Conservation (phyloP, 2,113 vertebrate species). For the Cyrtonyx montezumae region DNA sequence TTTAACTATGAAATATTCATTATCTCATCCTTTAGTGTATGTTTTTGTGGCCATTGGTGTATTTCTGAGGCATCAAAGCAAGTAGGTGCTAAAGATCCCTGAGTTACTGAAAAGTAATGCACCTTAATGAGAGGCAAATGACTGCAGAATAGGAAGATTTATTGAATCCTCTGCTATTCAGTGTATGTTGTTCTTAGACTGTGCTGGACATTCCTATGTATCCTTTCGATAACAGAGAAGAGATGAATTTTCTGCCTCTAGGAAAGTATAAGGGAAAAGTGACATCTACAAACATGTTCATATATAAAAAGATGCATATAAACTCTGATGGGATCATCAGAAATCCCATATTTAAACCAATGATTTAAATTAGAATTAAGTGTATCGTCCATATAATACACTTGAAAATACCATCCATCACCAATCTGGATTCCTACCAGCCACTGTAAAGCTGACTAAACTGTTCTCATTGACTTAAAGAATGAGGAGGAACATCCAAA, state of each 20-base stretch:
- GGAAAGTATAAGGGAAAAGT: slow-evolving; percentile 13
- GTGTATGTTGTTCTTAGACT: background rate
- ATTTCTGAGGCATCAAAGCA: background rate
- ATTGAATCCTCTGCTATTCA: background rate
- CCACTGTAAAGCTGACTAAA: background rate
- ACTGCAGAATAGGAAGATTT: background rate
- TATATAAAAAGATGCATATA: slow-evolving; percentile 17
- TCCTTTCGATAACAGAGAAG: background rate
- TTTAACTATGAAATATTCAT: background rate
- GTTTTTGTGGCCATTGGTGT: background rate
- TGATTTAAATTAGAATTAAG: slow-evolving; percentile 33
- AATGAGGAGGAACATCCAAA: background rate
- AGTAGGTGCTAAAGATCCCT: background rate
- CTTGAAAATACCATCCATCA: background rate
- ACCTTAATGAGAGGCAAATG: background rate
- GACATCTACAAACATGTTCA: background rate
- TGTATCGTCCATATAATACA: background rate
- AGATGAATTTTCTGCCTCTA: background rate
- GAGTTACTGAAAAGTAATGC: background rate
- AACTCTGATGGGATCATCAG: background rate
- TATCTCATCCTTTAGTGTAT: background rate
- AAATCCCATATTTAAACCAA: background rate
- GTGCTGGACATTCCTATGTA: background rate
- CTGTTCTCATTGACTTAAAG: background rate
- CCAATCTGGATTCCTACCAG: background rate